Percentiles rank a stretch among this genome's conserved stretches.
These are phyloP conservation scores for Trissolcus brochymenae DNA, from an alignment of 2,888 invertebrate genomes.

Conservation along the genomic window DNA sequence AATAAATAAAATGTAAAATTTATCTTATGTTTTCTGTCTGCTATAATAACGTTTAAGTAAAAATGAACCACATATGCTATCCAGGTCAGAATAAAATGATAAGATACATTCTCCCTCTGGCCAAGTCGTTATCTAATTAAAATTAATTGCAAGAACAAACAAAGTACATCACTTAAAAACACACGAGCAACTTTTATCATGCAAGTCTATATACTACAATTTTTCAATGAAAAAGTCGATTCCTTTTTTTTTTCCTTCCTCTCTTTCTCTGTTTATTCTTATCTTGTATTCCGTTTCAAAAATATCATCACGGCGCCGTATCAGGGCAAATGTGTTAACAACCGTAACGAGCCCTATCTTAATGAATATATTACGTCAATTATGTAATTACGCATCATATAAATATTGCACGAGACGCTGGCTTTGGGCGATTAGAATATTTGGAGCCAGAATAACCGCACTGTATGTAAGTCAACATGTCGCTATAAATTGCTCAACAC, in stretches of 20 bases:
- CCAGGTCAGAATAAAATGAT: slow-evolving; percentile 13
- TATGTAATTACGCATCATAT: slow-evolving; percentile 31
- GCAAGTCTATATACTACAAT: slow-evolving; percentile 9
- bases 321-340: slow-evolving; percentile 27
- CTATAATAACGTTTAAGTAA: background rate
- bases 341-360: slow-evolving; percentile 19
- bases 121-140: slow-evolving; percentile 35
- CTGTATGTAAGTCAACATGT: slow-evolving; percentile 1
- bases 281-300: slow-evolving; percentile 33
- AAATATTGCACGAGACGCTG: slow-evolving; percentile 5
- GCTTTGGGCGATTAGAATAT: slow-evolving; percentile 13
- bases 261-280: slow-evolving; percentile 7
- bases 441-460: slow-evolving; percentile 1
- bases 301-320: slow-evolving; percentile 18
- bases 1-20: background rate
- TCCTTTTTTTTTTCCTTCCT: slow-evolving; percentile 5
- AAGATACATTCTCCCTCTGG: slow-evolving; percentile 4
- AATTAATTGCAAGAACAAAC: slow-evolving; percentile 39
- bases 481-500: slow-evolving; percentile 19
- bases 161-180: slow-evolving; percentile 12
- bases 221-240: slow-evolving; percentile 28
- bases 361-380: slow-evolving; percentile 32
- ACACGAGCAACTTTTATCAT: slow-evolving; percentile 16
- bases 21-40: background rate
- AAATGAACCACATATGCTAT: slow-evolving; percentile 21